Conservation (phyloP, 1,140 invertebrate genomes). For the Batillaria attramentaria region DNA sequence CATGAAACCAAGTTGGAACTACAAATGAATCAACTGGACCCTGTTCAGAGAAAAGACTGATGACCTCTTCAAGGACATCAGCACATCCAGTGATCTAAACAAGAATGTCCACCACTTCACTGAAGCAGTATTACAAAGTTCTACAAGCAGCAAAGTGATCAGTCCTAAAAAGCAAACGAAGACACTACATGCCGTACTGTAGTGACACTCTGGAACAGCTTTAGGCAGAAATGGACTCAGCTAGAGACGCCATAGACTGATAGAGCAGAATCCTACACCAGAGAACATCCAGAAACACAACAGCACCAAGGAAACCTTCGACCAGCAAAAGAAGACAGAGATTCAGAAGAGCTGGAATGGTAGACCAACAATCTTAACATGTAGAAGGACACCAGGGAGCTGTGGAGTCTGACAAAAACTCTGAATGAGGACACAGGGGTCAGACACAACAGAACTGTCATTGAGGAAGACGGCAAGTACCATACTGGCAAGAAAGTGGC, state of each 20-base stretch:
- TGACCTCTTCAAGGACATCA: not conserved
- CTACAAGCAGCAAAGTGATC: not conserved
- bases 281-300: not conserved
- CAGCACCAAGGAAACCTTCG: conserved; percentile 5
- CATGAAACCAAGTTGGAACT: too few relatives aligned
- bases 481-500: not conserved
- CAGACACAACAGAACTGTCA: not conserved
- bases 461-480: not conserved
- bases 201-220: not conserved
- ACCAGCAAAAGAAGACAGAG: not conserved
- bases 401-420: conserved; percentile 5
- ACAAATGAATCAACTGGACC: too few relatives aligned
- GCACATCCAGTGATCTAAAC: not conserved
- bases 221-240: not conserved
- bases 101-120: not conserved
- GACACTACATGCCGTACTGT: not conserved
- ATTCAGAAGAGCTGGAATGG: not conserved
- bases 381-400: not conserved
- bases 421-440: not conserved
- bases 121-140: not conserved
- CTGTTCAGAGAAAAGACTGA: not conserved
- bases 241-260: not conserved
- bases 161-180: too few relatives aligned
- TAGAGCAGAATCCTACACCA: not conserved
- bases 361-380: not conserved